Conservation (phyloP, 1,140 invertebrate genomes). For the Drosophila oshimai region DNA sequence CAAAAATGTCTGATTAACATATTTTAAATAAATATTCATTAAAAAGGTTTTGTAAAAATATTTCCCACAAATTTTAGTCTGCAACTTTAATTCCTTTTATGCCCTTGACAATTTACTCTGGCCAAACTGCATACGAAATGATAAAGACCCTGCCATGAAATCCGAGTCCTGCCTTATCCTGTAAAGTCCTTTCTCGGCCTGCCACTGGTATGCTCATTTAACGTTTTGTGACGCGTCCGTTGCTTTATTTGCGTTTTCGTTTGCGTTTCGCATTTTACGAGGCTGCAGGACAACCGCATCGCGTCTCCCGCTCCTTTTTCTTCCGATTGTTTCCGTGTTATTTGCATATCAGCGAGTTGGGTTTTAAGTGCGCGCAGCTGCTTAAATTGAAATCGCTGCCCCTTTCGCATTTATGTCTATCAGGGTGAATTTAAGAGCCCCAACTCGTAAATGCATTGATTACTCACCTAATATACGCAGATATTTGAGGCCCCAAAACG, state of each 20-base stretch:
- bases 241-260: slow-evolving; percentile 62
- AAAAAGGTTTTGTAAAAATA: too few relatives aligned
- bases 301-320: slow-evolving; percentile 4
- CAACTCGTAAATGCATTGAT: slow-evolving; percentile 53
- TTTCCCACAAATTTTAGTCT: too few relatives aligned
- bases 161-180: slow-evolving; percentile 11
- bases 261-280: slow-evolving; percentile 50
- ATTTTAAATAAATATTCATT: too few relatives aligned
- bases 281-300: slow-evolving; percentile 54
- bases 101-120: background rate
- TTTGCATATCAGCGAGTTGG: slow-evolving; percentile 62
- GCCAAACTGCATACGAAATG: background rate
- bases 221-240: slow-evolving; percentile 53
- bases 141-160: background rate
- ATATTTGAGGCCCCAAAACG: slow-evolving; percentile 89
- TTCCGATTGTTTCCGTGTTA: slow-evolving; percentile 47
- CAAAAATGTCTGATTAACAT: too few relatives aligned
- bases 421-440: slow-evolving; percentile 27
- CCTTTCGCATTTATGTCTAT: slow-evolving; percentile 28
- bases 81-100: too few relatives aligned
- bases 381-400: slow-evolving; percentile 58
- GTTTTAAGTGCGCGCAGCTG: slow-evolving; percentile 53
- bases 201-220: slow-evolving; percentile 53
- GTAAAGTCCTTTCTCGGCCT: slow-evolving; percentile 28
- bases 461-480: slow-evolving; percentile 85